These are phyloP conservation scores for Antitype chi DNA, from an alignment of 2,888 invertebrate species.

Conservation along the genomic window DNA sequence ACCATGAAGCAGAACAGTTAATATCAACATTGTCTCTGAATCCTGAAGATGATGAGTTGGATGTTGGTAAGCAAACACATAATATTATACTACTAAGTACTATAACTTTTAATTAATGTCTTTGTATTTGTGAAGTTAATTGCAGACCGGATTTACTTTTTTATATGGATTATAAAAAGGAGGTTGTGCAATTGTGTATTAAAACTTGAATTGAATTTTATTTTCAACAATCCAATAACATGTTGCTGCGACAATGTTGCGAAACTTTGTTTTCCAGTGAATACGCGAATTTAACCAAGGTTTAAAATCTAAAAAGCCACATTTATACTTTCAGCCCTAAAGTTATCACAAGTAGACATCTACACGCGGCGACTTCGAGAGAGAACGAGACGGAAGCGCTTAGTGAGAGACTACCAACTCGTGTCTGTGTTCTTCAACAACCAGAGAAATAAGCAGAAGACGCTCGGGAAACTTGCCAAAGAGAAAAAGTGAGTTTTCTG, in stretches of 20 bases:
- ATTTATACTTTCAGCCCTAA: slow-evolving; percentile 91
- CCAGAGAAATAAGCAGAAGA: slow-evolving; percentile 91
- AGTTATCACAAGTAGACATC: slow-evolving; percentile 98
- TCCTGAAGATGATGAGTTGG: slow-evolving; percentile 97
- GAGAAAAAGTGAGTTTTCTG: slow-evolving; percentile 93
- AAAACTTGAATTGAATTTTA: neutral
- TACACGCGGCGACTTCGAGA: slow-evolving; percentile 96
- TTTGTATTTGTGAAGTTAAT: neutral
- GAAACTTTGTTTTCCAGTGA: neutral
- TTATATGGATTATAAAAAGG: too few relatives aligned
- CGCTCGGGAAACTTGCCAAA: slow-evolving; percentile 93
- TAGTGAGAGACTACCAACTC: slow-evolving; percentile 97
- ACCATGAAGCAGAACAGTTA: slow-evolving; percentile 97
- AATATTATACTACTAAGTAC: neutral
- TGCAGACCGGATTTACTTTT: neutral
- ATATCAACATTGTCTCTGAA: slow-evolving; percentile 96
- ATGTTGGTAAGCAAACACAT: slow-evolving; percentile 91
- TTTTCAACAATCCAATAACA: neutral
- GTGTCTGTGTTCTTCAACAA: slow-evolving; percentile 96
- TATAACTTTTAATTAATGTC: too few relatives aligned
- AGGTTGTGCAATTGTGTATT: neutral
- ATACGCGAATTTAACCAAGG: neutral
- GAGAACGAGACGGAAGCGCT: slow-evolving; percentile 96
- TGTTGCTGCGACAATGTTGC: neutral
- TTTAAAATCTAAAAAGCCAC: neutral